Evolutionary conservation across 2,113 vertebrate species (phyloP).

Genomic region (Balaenoptera acutorostrata): DNA sequence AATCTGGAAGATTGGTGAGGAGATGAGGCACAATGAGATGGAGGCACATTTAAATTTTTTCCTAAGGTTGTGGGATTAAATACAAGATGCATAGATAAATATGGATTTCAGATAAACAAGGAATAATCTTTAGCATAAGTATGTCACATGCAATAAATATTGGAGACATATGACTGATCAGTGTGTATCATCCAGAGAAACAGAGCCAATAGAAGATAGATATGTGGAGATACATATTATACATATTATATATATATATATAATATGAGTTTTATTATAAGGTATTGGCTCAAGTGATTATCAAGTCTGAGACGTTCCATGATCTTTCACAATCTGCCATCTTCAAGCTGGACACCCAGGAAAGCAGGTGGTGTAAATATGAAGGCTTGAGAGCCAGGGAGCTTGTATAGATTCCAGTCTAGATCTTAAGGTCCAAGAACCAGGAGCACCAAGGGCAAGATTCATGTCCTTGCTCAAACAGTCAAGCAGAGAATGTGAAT

Average conservation of each 20-base stretch:
- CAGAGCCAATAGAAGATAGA: background rate
- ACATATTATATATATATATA: background rate
- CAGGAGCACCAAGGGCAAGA: background rate
- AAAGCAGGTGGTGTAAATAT: accelerated
- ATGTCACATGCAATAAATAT: background rate
- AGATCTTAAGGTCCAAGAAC: background rate
- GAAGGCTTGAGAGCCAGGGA: background rate
- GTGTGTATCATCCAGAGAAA: background rate
- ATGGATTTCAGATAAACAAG: background rate
- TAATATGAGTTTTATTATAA: background rate
- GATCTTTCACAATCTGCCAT: background rate
- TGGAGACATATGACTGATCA: background rate
- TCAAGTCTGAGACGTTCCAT: background rate
- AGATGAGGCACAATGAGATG: background rate
- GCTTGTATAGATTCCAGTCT: background rate
- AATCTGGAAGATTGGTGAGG: background rate
- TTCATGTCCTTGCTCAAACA: accelerated
- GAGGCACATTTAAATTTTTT: background rate
- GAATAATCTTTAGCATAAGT: background rate
- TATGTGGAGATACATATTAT: background rate
- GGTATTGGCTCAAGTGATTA: background rate
- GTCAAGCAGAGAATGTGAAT: background rate
- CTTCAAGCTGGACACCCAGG: background rate
- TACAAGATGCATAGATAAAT: background rate
- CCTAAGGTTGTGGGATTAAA: background rate